A percentile compares a stretch with the other conserved stretches of the same genome.
phyloP scores from a whole-genome alignment of 2,797 vertebrate genomes.

The Carcharodon carcharias region DNA sequence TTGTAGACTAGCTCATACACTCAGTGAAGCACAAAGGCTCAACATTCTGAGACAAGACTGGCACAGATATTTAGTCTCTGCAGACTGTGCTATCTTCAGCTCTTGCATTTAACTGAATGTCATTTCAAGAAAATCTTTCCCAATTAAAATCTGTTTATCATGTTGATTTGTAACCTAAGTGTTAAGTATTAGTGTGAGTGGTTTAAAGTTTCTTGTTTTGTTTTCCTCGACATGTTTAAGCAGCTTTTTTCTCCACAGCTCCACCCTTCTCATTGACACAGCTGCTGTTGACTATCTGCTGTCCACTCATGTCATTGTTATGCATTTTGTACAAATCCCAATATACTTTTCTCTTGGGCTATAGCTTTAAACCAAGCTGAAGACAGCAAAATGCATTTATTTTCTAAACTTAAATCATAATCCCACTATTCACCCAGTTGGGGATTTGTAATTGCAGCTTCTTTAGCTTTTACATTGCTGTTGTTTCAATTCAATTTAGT shows the following conservation, averaged over 20 bases:
- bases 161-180: slow-evolving; percentile 11
- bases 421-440: not conserved
- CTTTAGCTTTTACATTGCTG: not conserved
- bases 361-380: not conserved
- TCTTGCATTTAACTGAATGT: not conserved
- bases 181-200: slow-evolving; percentile 1
- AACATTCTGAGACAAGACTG: not conserved
- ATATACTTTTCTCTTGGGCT: not conserved
- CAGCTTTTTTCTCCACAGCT: not conserved
- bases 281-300: not conserved
- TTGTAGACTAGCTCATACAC: not conserved
- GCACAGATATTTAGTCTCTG: not conserved
- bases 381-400: slow-evolving; percentile 15
- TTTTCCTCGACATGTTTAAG: slow-evolving; percentile 1
- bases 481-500: not conserved
- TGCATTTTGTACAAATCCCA: slow-evolving; percentile 7
- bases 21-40: not conserved
- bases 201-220: not conserved
- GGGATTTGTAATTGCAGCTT: not conserved
- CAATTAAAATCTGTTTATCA: slow-evolving; percentile 25
- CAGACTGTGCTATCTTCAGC: slow-evolving; percentile 4
- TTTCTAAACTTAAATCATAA: not conserved
- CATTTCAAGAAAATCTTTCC: not conserved
- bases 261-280: slow-evolving; percentile 20
- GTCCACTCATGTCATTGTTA: not conserved